phyloP scores from a whole-genome alignment of 2,888 invertebrate genomes.

The Drosophila peninsularis region DNA sequence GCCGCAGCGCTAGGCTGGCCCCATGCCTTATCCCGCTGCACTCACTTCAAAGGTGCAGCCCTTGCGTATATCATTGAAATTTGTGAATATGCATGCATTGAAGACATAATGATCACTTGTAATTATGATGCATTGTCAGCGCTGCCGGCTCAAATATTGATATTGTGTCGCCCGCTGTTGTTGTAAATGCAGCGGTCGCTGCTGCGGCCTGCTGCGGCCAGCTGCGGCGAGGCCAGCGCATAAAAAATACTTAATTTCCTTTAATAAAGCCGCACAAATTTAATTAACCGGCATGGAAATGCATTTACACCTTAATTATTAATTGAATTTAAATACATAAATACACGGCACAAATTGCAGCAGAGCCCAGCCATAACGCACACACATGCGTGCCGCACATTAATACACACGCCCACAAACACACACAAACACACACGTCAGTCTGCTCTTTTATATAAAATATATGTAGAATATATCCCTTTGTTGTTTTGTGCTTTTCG shows the following conservation, averaged over 20 bases:
- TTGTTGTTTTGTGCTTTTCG: slow-evolving; percentile 12
- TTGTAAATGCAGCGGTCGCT: slow-evolving; percentile 40
- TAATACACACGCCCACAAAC: neutral
- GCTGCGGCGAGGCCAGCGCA: slow-evolving; percentile 39
- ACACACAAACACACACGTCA: neutral
- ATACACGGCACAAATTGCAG: slow-evolving; percentile 50
- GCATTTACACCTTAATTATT: slow-evolving; percentile 83
- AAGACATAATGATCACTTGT: slow-evolving; percentile 43
- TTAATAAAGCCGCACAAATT: slow-evolving; percentile 81
- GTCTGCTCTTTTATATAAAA: slow-evolving; percentile 5
- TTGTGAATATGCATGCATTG: slow-evolving; percentile 20
- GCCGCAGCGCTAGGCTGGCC: neutral
- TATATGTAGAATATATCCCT: slow-evolving; percentile 9
- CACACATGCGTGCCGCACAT: slow-evolving; percentile 2
- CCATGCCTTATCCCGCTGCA: neutral
- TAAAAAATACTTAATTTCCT: slow-evolving; percentile 74
- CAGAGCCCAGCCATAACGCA: slow-evolving; percentile 7
- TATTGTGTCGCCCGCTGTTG: slow-evolving; percentile 16
- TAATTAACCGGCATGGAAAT: slow-evolving; percentile 82
- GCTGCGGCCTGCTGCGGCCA: slow-evolving; percentile 51
- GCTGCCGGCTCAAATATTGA: slow-evolving; percentile 17
- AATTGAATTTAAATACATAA: slow-evolving; percentile 77
- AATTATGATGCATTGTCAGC: slow-evolving; percentile 25
- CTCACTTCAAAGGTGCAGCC: slow-evolving; percentile 34
- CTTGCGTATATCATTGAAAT: slow-evolving; percentile 24